Conservation (phyloP, 64 coral and sea anemone genomes). For the Montipora efflorescens region DNA sequence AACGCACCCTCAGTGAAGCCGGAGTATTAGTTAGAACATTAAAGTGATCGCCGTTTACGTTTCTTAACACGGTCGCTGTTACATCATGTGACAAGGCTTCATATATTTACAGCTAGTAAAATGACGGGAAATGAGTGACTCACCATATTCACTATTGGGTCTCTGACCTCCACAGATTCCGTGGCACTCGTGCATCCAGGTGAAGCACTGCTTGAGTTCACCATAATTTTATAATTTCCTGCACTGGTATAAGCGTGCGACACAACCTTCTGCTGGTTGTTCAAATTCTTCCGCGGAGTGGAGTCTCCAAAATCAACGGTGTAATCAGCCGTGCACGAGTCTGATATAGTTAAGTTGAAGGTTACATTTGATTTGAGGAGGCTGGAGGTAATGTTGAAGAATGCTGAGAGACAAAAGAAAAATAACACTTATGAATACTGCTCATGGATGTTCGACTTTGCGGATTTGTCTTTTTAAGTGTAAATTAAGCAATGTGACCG, state of each 20-base stretch:
- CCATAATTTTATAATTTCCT: not conserved
- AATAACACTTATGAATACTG: not conserved
- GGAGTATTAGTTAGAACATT: too few species aligned
- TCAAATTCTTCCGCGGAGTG: not conserved
- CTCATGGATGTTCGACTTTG: too few species aligned
- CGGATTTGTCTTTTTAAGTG: too few species aligned
- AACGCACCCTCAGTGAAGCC: too few species aligned
- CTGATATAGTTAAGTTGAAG: constrained; percentile 10
- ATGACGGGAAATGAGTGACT: not conserved
- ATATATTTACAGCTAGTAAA: too few species aligned
- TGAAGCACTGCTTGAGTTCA: too few species aligned
- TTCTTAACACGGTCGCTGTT: too few species aligned
- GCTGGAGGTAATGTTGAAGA: constrained; percentile 18
- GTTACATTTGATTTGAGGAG: constrained; percentile 6
- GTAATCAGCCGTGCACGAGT: constrained; percentile 1
- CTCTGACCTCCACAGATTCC: constrained; percentile 12
- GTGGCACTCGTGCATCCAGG: not conserved
- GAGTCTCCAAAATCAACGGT: constrained; percentile 5
- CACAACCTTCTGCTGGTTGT: not conserved
- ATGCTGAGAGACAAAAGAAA: not conserved
- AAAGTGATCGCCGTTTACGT: too few species aligned
- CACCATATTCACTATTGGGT: constrained; percentile 24
- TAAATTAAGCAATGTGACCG: too few species aligned
- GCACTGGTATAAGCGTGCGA: not conserved
- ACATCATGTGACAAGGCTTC: too few species aligned